These are phyloP conservation scores for Eulemur mongoz DNA, from an alignment of 2,797 vertebrate genomes.

Conservation along the genomic window DNA sequence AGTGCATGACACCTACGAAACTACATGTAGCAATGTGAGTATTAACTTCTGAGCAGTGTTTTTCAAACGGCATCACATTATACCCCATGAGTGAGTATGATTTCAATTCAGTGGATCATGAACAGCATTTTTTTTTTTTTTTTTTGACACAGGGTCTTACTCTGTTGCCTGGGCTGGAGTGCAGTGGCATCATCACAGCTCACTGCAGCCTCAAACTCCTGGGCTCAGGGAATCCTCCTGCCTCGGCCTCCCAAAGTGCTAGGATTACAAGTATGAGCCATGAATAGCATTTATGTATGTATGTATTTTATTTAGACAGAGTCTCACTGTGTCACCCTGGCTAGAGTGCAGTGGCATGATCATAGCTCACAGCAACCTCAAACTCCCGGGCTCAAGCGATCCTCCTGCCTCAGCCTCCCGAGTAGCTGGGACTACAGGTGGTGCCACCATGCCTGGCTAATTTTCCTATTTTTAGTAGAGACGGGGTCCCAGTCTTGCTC, in stretches of 20 bases:
- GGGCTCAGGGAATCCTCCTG: neutral
- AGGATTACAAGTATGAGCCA: neutral
- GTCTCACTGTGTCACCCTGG: neutral
- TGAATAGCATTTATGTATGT: too few species aligned
- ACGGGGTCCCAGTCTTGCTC: neutral
- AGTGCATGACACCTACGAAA: neutral
- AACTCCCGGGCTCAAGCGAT: neutral
- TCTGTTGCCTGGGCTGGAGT: neutral
- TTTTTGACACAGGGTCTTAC: neutral
- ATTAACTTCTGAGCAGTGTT: too few species aligned
- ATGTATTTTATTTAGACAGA: neutral
- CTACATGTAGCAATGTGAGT: neutral
- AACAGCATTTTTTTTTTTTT: neutral
- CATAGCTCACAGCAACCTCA: neutral
- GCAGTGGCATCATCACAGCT: neutral
- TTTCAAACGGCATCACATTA: neutral
- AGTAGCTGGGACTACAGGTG: too few species aligned
- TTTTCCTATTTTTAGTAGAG: neutral
- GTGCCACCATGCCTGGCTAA: neutral
- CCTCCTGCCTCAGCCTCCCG: neutral
- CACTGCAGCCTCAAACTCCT: neutral
- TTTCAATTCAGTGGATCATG: neutral
- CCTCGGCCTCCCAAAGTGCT: neutral
- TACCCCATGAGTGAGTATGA: neutral
- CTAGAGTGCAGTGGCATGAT: neutral